Evolutionary conservation across 2,888 invertebrate species (phyloP), one percentile per base, ranked within the genome.

Genomic region (Orthonevra nobilis): DNA sequence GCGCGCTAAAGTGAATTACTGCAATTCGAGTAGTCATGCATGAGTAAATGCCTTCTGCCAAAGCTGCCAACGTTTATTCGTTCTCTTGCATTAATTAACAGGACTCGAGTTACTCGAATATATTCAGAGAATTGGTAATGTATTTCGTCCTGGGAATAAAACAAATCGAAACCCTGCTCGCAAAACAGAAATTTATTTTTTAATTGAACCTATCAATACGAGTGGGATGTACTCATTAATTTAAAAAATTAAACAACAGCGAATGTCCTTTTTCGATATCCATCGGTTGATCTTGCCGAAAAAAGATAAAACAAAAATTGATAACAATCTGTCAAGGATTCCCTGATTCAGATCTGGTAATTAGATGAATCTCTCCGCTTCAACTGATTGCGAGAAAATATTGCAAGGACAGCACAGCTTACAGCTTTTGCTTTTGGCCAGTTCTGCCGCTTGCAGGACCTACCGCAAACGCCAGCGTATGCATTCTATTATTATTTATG

Each of bases 401-500:
- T 36, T 12, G 36, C 36, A 56, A 56, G 42, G 30, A 42, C 38
- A 30, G 19, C 30, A 40, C 2, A n/a, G n/a, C n/a, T n/a, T n/a
- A n/a, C n/a, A n/a, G n/a, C n/a, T n/a, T n/a, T n/a, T n/a, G n/a
- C n/a, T n/a, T n/a, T 10, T 23, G 9, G 7, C 14, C 28, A 17
- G 15, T 6, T 19, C 1, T 6, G n/a, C n/a, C 12, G 14, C 30
- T 17, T n/a, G 12, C 42, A 20, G 36, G 42, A 46, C 23, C 30
- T 2, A 48, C 20, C 66, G 19, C 36, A 48, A 17, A 15, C 44
- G 38, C 40, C 48, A 58, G 34, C 54, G 20, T 34, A 34, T 56
- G 69, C 54, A 69, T 38, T 54, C 32, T 50, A 50, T 75, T 61
- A 54, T 75, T 69, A 75, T 69, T 75, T 69, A 75, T 75, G 74